Percentiles rank a stretch among this genome's conserved stretches.
phyloP scores from a whole-genome alignment of 1,140 invertebrate species.

The Anadara kagoshimensis region DNA sequence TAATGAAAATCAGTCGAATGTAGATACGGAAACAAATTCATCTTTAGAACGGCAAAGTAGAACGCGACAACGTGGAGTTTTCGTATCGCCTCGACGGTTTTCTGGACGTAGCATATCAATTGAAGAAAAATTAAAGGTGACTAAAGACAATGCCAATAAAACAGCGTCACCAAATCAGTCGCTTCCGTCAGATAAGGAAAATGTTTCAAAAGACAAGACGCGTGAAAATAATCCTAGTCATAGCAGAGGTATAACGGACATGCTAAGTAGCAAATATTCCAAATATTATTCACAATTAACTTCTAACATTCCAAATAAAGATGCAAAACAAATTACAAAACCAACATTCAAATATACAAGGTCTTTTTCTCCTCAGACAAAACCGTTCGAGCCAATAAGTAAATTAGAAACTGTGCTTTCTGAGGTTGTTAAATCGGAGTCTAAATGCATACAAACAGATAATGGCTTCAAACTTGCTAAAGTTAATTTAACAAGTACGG shows the following conservation, averaged over 20 bases:
- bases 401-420: no score
- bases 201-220: background rate
- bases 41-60: background rate
- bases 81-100: constrained; percentile 31
- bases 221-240: background rate
- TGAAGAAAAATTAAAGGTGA: background rate
- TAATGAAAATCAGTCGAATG: background rate
- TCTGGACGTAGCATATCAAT: constrained; percentile 20
- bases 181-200: background rate
- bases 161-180: background rate
- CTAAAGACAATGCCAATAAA: background rate
- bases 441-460: no score
- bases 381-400: no score
- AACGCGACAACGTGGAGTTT: constrained; percentile 9
- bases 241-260: background rate
- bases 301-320: background rate
- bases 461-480: no score
- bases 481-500: no score
- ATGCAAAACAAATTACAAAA: background rate
- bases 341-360: background rate
- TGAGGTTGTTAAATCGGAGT: no score
- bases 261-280: background rate
- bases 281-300: constrained; percentile 1
- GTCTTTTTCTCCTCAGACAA: no score
- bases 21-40: background rate